Base-by-base conservation (phyloP, 1,140 invertebrate species). In the Sitobion miscanthi region DNA sequence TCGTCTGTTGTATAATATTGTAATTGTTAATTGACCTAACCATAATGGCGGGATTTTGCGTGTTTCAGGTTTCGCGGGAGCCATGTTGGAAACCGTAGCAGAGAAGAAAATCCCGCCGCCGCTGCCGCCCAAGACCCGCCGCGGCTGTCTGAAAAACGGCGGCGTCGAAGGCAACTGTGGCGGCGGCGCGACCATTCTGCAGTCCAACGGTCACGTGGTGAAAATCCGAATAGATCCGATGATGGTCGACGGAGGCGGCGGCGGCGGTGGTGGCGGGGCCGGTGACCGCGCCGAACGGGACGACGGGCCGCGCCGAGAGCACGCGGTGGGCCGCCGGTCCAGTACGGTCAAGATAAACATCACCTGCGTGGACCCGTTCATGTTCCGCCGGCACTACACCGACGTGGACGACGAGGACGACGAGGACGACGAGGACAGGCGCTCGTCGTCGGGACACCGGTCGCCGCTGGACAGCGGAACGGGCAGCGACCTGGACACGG, bases 381-480 rank as follows among this genome's bases (percentile, higher is more conserved):
- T 52, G 77, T 93, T 93, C 49, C 49, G 82, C 38, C 89, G 89
- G 49, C n/a, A 47, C 62, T 91, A 82, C 54, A 17, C 42, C 4
- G 45, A 91, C 38, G 90, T 11, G 52, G 91, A 93, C 38, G 93
- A 93, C 83, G 93, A 88, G 5, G 94, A 94, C 9, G 94, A 91
- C 7, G 94, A 94, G 54, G 62, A 77, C 20, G 82, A 77, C 91
- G 91, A 85, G 49, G 77, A 88, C 89, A 23, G 93, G 87, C n/a
- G 87, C 38, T 86, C 85, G 69, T 94, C 42, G 62, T 97, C 97
- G 94, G 97, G 97, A 0, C 97, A 98, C 94, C 97, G 97, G 93
- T 98, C 97, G 57, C 97, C 97, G 1, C 94, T 97, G 93, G 97
- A 98, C 95, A 98, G 97, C 92, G 97, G 97, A 35, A 98, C 97